Conservation (phyloP, 2,113 vertebrate species). For the Ctenodactylus gundi region DNA sequence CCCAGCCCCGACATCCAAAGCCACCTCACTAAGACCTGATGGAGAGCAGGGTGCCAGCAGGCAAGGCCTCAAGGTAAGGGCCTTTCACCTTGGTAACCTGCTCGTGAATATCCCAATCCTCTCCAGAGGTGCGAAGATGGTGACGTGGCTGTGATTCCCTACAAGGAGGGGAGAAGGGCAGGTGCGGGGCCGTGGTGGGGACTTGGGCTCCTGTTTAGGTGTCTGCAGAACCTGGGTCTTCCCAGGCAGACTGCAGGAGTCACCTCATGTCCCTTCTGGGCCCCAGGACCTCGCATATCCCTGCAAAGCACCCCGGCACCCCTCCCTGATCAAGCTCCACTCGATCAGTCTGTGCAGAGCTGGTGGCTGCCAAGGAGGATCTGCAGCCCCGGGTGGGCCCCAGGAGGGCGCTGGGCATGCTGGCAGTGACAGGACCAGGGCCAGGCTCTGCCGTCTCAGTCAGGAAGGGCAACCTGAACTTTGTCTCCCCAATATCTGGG, state of each 20-base stretch:
- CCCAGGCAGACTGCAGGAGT: not conserved
- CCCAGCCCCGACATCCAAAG: not conserved
- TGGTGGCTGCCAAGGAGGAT: not conserved
- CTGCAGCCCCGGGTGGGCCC: not conserved
- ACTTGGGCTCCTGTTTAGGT: not conserved
- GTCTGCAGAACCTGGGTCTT: not conserved
- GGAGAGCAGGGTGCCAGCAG: not conserved
- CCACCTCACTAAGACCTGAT: not conserved
- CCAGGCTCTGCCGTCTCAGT: not conserved
- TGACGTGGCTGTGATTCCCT: no score
- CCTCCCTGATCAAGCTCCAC: no score
- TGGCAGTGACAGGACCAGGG: not conserved
- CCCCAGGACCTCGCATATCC: not conserved
- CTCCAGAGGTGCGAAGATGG: not conserved
- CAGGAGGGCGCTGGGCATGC: no score
- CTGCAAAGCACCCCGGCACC: no score
- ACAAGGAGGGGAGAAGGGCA: not conserved
- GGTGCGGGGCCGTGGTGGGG: no score
- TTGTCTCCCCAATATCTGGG: not conserved
- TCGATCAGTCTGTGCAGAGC: no score
- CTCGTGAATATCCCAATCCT: not conserved
- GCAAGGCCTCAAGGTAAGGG: no score
- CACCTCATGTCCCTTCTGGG: fast-evolving
- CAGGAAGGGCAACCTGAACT: not conserved
- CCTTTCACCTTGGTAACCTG: not conserved